A percentile compares a stretch with the other conserved stretches of the same genome.
Evolutionary conservation across 2,113 vertebrate genomes (phyloP).

Genomic region (Dicerorhinus sumatrensis): DNA sequence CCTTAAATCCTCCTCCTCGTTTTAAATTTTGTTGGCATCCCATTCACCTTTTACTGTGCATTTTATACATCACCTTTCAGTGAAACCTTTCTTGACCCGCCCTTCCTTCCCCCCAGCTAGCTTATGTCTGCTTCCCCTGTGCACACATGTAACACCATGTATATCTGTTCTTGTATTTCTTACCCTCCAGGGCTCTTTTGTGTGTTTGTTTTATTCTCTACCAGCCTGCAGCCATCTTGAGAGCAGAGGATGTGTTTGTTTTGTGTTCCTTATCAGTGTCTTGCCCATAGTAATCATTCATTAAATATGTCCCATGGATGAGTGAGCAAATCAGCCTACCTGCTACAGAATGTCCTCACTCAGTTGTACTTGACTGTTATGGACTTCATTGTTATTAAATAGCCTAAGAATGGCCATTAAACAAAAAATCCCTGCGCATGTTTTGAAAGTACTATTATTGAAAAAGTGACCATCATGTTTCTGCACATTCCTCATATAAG

Average conservation of each 20-base stretch:
- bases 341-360: background rate
- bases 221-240: background rate
- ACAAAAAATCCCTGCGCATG: background rate
- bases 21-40: background rate
- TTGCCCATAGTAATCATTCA: background rate
- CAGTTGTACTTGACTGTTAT: background rate
- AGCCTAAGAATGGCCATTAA: too few relatives aligned
- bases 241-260: background rate
- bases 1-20: background rate
- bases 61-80: background rate
- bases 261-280: background rate
- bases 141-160: fast-evolving
- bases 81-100: background rate
- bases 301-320: background rate
- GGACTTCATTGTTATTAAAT: too few relatives aligned
- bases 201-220: background rate
- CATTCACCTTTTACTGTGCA: background rate
- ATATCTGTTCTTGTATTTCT: background rate
- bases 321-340: background rate
- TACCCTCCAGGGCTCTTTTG: background rate
- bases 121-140: background rate
- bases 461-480: background rate
- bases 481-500: background rate
- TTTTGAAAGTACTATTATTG: background rate
- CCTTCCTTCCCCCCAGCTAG: background rate